These are phyloP conservation scores for Anhinga anhinga DNA, from an alignment of 2,113 vertebrate species.

Conservation along the genomic window DNA sequence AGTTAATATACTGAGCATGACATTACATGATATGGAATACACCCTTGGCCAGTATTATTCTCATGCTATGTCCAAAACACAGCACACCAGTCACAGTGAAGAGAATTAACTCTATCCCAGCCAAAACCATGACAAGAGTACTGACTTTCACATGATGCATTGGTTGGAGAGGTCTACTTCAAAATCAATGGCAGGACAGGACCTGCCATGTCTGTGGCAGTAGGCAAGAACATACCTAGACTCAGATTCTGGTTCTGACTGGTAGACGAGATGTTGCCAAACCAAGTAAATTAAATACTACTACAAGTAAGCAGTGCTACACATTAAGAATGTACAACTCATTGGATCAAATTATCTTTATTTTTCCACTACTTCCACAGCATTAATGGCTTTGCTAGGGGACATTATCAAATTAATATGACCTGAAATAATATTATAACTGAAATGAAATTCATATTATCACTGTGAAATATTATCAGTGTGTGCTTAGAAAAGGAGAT, in stretches of 20 bases:
- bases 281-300: neutral
- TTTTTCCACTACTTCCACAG: neutral
- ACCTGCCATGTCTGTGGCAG: neutral
- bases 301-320: neutral
- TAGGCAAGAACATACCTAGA: neutral
- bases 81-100: too few species aligned
- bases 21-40: too few species aligned
- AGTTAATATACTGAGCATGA: too few species aligned
- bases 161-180: neutral
- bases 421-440: neutral
- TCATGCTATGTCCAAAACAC: too few species aligned
- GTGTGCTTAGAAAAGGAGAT: neutral
- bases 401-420: neutral
- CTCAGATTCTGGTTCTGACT: neutral
- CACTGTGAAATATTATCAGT: neutral
- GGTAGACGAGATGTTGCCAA: neutral
- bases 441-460: neutral
- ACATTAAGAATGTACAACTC: neutral
- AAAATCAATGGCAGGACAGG: neutral
- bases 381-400: neutral
- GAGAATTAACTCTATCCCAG: too few species aligned
- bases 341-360: neutral
- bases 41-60: too few species aligned
- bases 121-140: too few species aligned
- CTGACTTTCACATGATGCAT: neutral